Evolutionary conservation across 2,113 vertebrate genomes (phyloP).

Genomic region (Gulo gulo): DNA sequence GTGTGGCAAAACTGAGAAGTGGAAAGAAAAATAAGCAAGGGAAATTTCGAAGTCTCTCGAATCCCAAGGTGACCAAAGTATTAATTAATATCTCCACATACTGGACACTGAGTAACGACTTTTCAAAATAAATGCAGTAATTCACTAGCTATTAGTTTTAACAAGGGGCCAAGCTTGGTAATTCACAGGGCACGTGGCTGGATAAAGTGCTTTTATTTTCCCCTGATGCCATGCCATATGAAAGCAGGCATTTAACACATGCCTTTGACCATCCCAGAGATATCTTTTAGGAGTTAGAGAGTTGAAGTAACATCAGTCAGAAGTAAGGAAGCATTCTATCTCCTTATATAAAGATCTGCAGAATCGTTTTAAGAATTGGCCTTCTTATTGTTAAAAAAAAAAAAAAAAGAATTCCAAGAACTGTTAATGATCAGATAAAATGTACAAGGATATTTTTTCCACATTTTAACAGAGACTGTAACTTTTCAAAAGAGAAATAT

Average conservation of each 20-base stretch:
- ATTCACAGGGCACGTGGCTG: background rate
- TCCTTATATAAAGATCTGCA: background rate
- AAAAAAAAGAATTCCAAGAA: background rate
- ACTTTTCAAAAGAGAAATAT: background rate
- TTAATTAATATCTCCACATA: slow-evolving; percentile 52
- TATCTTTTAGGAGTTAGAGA: background rate
- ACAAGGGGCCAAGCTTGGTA: background rate
- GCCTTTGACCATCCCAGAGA: background rate
- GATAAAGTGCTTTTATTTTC: background rate
- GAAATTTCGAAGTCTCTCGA: background rate
- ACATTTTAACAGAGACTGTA: background rate
- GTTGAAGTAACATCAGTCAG: background rate
- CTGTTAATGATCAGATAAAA: background rate
- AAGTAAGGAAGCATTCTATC: background rate
- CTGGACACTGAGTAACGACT: slow-evolving; percentile 5
- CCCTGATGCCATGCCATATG: background rate
- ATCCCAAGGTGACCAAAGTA: slow-evolving; percentile 38
- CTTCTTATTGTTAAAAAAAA: background rate
- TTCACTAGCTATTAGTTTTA: slow-evolving; percentile 35
- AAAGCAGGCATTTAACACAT: background rate
- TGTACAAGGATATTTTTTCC: background rate
- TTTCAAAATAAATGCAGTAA: slow-evolving; percentile 54
- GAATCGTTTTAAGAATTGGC: background rate
- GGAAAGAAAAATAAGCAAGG: background rate
- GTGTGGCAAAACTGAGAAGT: background rate